Conservation (phyloP, 2,888 invertebrate species). For the Ornithoptera alexandrae region DNA sequence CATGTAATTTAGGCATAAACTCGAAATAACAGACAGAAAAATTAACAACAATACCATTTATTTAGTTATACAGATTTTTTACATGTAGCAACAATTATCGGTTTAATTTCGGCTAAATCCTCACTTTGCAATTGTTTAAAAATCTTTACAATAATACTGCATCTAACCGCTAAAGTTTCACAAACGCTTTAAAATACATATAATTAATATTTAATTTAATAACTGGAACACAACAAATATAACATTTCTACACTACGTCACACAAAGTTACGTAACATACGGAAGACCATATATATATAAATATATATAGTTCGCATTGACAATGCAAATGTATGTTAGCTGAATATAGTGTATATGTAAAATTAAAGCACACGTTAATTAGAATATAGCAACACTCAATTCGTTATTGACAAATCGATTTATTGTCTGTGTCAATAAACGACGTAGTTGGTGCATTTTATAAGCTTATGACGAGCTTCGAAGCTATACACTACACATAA, state of each 20-base stretch:
- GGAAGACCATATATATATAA: conserved; percentile 51
- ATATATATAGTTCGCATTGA: conserved; percentile 44
- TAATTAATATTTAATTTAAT: conserved; percentile 20
- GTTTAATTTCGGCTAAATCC: conserved; percentile 54
- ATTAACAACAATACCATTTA: conserved; percentile 78
- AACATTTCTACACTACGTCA: conserved; percentile 23
- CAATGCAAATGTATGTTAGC: conserved; percentile 64
- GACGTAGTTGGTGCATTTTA: conserved; percentile 24
- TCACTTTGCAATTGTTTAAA: conserved; percentile 49
- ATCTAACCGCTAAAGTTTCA: conserved; percentile 55
- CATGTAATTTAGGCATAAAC: neutral
- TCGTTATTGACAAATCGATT: conserved; percentile 39
- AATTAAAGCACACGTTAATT: conserved; percentile 47
- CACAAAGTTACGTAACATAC: conserved; percentile 40
- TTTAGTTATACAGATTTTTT: conserved; percentile 74
- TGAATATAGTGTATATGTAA: too few species aligned
- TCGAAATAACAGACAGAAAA: conserved; percentile 49
- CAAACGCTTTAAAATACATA: conserved; percentile 39
- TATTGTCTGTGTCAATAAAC: conserved; percentile 30
- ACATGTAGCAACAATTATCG: conserved; percentile 73
- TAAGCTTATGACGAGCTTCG: conserved; percentile 14
- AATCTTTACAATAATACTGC: conserved; percentile 50
- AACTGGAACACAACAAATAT: conserved; percentile 12
- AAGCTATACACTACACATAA: conserved; percentile 26
- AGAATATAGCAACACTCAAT: conserved; percentile 25